phyloP scores from a whole-genome alignment of 1,140 invertebrate species.

The Gonatopus flavifemur region DNA sequence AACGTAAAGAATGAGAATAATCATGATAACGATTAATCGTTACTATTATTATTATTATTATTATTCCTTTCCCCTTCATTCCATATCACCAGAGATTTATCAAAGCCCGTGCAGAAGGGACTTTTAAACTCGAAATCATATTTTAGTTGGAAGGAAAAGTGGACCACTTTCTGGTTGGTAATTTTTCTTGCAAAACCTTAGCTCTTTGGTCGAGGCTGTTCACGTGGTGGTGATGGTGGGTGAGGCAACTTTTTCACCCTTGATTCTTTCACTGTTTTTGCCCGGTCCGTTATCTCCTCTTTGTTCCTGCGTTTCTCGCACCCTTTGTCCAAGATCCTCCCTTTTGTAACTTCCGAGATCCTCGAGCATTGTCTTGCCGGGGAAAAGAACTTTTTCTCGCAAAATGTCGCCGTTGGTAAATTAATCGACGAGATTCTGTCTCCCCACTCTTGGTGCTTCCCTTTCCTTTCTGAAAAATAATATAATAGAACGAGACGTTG shows the following conservation, averaged over 20 bases:
- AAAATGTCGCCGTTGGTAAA: constrained; percentile 28
- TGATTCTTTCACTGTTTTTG: constrained; percentile 30
- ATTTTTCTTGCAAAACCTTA: constrained; percentile 22
- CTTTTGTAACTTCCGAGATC: constrained; percentile 31
- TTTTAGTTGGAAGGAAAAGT: not conserved
- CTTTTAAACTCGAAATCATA: no score
- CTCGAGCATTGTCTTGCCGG: constrained; percentile 29
- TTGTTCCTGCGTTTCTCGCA: constrained; percentile 38
- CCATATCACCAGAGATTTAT: no score
- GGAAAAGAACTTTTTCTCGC: constrained; percentile 14
- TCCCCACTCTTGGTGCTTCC: constrained; percentile 15
- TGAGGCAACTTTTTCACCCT: constrained; percentile 5
- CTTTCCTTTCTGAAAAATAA: constrained; percentile 11
- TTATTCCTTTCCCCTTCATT: no score
- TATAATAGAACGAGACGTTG: constrained; percentile 1
- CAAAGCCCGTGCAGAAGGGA: no score
- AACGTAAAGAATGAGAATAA: no score
- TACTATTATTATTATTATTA: no score
- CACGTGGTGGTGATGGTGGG: not conserved
- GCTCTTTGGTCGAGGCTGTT: constrained; percentile 9
- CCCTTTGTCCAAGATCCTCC: constrained; percentile 37
- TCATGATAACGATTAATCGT: no score
- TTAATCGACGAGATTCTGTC: constrained; percentile 33
- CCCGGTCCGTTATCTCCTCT: constrained; percentile 36
- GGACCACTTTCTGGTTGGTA: constrained; percentile 9